phyloP scores from a whole-genome alignment of 2,888 invertebrate genomes.

The Synergus laeviventris region DNA sequence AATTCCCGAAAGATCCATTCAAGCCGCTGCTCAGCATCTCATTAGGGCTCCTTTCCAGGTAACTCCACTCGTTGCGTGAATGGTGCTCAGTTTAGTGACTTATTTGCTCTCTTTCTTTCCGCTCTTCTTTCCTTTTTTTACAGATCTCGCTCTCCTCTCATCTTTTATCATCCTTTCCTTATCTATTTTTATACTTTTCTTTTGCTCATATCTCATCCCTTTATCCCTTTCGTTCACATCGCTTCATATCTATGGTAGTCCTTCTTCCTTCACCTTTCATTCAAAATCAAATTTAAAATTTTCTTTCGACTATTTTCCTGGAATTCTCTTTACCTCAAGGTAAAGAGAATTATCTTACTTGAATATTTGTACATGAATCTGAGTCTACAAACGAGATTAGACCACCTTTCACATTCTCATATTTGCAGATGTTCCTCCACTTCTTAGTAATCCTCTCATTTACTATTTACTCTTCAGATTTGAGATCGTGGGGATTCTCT shows the following conservation, averaged over 20 bases:
- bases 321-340: background rate
- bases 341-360: slow-evolving; percentile 25
- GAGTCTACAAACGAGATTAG: slow-evolving; percentile 19
- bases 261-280: slow-evolving; percentile 35
- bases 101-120: slow-evolving; percentile 45
- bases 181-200: background rate
- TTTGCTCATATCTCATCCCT: too few species aligned
- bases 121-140: slow-evolving; percentile 46
- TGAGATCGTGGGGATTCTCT: background rate
- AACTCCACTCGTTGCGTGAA: slow-evolving; percentile 67
- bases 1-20: slow-evolving; percentile 76
- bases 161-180: slow-evolving; percentile 41
- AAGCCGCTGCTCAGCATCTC: slow-evolving; percentile 72
- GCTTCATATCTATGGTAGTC: slow-evolving; percentile 6
- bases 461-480: slow-evolving; percentile 4
- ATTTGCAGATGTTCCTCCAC: slow-evolving; percentile 5
- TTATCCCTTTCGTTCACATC: slow-evolving; percentile 26
- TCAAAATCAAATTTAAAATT: background rate
- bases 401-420: slow-evolving; percentile 12
- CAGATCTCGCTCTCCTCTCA: slow-evolving; percentile 44
- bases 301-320: background rate
- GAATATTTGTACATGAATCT: slow-evolving; percentile 16
- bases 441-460: background rate
- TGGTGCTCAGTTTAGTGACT: slow-evolving; percentile 67
- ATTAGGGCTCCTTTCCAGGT: slow-evolving; percentile 74